Base-by-base conservation (phyloP, 2,888 invertebrate genomes). In the Dryobotodes eremita region DNA sequence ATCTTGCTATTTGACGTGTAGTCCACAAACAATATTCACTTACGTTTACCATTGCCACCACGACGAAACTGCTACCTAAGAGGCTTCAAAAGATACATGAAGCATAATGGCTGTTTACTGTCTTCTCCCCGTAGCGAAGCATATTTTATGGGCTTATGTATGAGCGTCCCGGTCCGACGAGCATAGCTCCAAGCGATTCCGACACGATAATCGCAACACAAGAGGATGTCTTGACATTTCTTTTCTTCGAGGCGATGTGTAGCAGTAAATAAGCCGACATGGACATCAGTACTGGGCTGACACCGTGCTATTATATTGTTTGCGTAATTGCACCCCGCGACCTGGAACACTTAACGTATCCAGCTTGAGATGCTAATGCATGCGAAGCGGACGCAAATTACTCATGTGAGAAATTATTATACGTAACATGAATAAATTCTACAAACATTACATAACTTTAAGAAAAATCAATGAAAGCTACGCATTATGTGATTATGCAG, bases 261-360 rank as follows among this genome's bases (percentile, higher is more conserved):
- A 87, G 91, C 90, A 91, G 92, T 94, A 94, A 94, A 94, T 94
- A 94, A 92, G 86, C 90, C 88, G 79, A 79, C 88, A 85, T 90
- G 91, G 93, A 92, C 93, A 92, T 92, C 91, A 92, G 90, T 84
- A 85, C 86, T 36, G 86, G 59, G 89, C 90, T 91, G 94, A 94
- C 95, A 95, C 93, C 89, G 82, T 91, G 91, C 94, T 93, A 95
- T 95, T 96, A 96, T 94, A 94, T 94, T 94, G 94, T 95, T 95
- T 94, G 93, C 93, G 94, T 96, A 96, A 96, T 96, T 95, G 93
- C 91, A 94, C 91, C 87, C 90, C 91, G 87, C 91, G 88, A 90
- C 89, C 89, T 83, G 89, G 88, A 91, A 92, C 93, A 93, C 92
- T 93, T 93, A 93, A 86, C 91, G 86, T 90, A 92, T 93, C 80